A percentile compares a stretch with the other conserved stretches of the same genome.
Evolutionary conservation across 1,140 invertebrate species (phyloP).

Genomic region (Zaprionus gabonicus): DNA sequence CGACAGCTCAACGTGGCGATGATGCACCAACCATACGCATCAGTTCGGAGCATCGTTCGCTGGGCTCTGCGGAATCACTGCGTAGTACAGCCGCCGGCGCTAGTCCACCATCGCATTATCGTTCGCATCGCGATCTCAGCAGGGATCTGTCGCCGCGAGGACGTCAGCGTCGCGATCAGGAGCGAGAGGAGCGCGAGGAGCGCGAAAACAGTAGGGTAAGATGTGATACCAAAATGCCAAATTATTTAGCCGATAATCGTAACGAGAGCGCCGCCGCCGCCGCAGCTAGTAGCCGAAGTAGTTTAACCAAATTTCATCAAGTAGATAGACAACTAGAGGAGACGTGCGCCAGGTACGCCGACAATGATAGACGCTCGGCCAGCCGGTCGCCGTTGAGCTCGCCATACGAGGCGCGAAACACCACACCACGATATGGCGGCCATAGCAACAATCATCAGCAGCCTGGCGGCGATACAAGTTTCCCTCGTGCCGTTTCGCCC

Average conservation of each 20-base stretch:
- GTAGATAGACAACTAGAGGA: slow-evolving; percentile 84
- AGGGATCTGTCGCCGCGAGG: slow-evolving; percentile 71
- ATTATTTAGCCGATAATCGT: slow-evolving; percentile 80
- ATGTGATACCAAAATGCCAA: slow-evolving; percentile 84
- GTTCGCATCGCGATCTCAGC: slow-evolving; percentile 74
- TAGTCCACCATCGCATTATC: slow-evolving; percentile 63
- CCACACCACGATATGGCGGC: slow-evolving; percentile 43
- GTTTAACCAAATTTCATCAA: slow-evolving; percentile 84
- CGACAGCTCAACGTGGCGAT: slow-evolving; percentile 29
- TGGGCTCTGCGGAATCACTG: slow-evolving; percentile 71
- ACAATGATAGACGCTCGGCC: slow-evolving; percentile 76
- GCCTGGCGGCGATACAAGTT: slow-evolving; percentile 38
- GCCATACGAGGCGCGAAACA: slow-evolving; percentile 61
- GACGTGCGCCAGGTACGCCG: slow-evolving; percentile 78
- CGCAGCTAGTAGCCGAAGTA: slow-evolving; percentile 67
- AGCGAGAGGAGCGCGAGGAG: slow-evolving; percentile 53
- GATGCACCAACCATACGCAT: slow-evolving; percentile 71
- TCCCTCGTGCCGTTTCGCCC: slow-evolving; percentile 64
- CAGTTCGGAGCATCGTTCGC: slow-evolving; percentile 69
- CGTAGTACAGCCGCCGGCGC: slow-evolving; percentile 61
- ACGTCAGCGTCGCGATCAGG: slow-evolving; percentile 65
- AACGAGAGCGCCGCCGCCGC: slow-evolving; percentile 57
- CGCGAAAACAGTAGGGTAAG: slow-evolving; percentile 84
- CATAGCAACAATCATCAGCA: slow-evolving; percentile 16
- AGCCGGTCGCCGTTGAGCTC: slow-evolving; percentile 71